Conservation (phyloP, 2,797 vertebrate species). For the Erethizon dorsatum region DNA sequence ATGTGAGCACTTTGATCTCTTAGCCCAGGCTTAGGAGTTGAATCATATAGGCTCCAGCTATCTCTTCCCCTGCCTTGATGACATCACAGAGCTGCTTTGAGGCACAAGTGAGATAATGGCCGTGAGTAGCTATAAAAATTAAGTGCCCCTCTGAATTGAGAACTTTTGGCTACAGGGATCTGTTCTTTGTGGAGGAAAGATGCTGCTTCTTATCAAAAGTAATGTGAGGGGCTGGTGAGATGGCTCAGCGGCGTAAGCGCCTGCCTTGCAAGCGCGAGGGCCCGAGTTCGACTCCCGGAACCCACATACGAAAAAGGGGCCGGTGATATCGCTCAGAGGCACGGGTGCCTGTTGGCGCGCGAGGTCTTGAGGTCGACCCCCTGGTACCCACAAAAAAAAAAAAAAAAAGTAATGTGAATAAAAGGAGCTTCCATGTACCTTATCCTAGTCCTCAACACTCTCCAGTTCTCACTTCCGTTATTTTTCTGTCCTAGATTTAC, state of each 20-base stretch:
- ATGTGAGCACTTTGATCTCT: not conserved
- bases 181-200: not conserved
- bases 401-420: not conserved
- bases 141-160: not conserved
- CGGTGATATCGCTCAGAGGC: too few species aligned
- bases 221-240: too few species aligned
- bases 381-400: too few species aligned
- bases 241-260: too few species aligned
- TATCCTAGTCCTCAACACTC: not conserved
- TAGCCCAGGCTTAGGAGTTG: not conserved
- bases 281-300: too few species aligned
- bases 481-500: constrained; percentile 89
- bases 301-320: too few species aligned
- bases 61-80: not conserved
- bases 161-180: not conserved
- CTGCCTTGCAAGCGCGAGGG: too few species aligned
- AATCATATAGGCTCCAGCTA: not conserved
- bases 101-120: not conserved
- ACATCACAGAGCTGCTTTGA: constrained; percentile 51
- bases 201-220: constrained; percentile 18
- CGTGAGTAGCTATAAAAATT: constrained; percentile 5
- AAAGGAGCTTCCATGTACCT: constrained; percentile 6
- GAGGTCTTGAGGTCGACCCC: too few species aligned
- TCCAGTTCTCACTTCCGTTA: constrained; percentile 60
- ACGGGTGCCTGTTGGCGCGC: too few species aligned